Evolutionary conservation across 2,113 vertebrate species (phyloP).

Genomic region (Podilymbus podiceps): DNA sequence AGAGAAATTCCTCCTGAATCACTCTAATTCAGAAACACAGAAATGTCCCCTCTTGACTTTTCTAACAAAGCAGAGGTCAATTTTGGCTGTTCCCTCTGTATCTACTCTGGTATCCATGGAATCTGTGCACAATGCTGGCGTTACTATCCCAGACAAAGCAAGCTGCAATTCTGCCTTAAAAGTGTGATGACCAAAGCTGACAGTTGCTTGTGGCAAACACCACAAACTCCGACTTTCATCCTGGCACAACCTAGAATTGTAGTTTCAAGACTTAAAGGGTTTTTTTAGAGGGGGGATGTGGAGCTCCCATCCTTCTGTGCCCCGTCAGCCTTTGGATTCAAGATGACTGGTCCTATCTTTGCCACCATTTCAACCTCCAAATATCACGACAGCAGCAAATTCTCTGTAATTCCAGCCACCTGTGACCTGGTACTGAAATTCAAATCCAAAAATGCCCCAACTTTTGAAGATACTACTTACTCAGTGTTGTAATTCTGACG

Average conservation of each 20-base stretch:
- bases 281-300: not conserved
- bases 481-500: not conserved
- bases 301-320: not conserved
- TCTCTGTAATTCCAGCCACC: not conserved
- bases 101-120: not conserved
- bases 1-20: not conserved
- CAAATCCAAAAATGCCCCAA: not conserved
- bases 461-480: not conserved
- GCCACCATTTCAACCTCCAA: not conserved
- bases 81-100: not conserved
- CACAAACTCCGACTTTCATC: not conserved
- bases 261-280: not conserved
- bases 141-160: not conserved
- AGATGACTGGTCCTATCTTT: not conserved
- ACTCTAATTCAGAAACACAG: not conserved
- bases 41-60: not conserved
- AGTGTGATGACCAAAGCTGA: not conserved
- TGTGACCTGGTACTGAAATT: not conserved
- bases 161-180: not conserved
- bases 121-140: not conserved
- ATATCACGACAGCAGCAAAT: not conserved
- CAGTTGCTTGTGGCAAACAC: not conserved
- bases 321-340: not conserved
- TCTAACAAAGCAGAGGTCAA: not conserved
- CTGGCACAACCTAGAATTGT: not conserved